Evolutionary conservation across 1,140 invertebrate species (phyloP).

Genomic region (Anagrus nilaparvatae): DNA sequence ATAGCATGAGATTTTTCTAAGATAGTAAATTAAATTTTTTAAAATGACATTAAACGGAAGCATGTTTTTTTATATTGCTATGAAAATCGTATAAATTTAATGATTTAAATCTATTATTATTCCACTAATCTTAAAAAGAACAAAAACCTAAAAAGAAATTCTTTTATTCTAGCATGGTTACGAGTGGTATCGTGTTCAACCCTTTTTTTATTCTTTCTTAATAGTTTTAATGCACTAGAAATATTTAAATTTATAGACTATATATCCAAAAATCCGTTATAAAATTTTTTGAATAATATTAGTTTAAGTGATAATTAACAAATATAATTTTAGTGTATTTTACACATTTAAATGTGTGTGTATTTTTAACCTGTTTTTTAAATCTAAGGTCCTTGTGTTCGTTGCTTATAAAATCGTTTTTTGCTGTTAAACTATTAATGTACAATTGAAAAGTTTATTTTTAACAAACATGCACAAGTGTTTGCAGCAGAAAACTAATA

Average conservation of each 20-base stretch:
- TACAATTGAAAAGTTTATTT: too few species aligned
- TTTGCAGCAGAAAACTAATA: too few species aligned
- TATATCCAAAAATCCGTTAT: slow-evolving; percentile 2
- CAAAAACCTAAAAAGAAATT: neutral
- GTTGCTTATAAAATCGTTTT: slow-evolving; percentile 12
- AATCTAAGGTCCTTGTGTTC: slow-evolving; percentile 13
- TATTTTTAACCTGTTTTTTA: slow-evolving; percentile 11
- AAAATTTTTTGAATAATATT: slow-evolving; percentile 2
- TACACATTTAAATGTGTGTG: slow-evolving; percentile 12
- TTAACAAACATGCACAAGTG: too few species aligned
- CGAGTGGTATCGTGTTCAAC: slow-evolving; percentile 12
- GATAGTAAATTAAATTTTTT: too few species aligned
- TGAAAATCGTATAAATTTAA: too few species aligned
- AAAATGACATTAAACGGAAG: too few species aligned
- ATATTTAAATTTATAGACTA: slow-evolving; percentile 3
- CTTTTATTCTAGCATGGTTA: slow-evolving; percentile 13
- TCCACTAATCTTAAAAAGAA: too few species aligned
- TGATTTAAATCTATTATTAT: too few species aligned
- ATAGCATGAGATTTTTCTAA: too few species aligned
- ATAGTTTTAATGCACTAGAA: slow-evolving; percentile 10
- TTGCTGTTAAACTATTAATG: slow-evolving; percentile 8
- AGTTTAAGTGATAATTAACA: neutral
- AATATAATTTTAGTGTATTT: slow-evolving; percentile 13
- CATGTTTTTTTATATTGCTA: too few species aligned
- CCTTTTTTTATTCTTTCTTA: slow-evolving; percentile 9